phyloP scores from a whole-genome alignment of 2,797 vertebrate species.

The Acomys russatus region DNA sequence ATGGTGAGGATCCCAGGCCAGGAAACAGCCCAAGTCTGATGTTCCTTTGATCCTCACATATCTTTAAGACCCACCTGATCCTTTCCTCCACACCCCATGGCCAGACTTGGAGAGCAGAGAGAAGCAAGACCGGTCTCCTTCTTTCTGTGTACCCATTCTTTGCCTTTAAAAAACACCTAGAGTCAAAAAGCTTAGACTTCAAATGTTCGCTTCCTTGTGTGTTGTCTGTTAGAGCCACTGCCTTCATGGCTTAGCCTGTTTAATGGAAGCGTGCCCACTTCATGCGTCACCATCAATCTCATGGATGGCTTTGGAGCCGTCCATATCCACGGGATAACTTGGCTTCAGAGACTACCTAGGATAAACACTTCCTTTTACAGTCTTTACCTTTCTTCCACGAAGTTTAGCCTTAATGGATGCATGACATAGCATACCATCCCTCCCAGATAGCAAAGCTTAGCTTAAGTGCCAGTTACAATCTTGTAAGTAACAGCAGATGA shows the following conservation, averaged over 20 bases:
- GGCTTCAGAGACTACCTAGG: background rate
- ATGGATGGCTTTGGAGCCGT: background rate
- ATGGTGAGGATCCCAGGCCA: background rate
- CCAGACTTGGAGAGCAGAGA: background rate
- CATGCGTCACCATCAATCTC: background rate
- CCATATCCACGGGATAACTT: background rate
- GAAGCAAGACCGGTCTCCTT: background rate
- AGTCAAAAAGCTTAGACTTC: background rate
- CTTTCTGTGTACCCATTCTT: background rate
- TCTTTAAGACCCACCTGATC: background rate
- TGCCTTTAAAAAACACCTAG: background rate
- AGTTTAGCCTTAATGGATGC: background rate
- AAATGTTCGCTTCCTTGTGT: background rate
- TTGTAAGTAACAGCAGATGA: constrained; percentile 8
- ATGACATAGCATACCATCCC: background rate
- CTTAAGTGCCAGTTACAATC: background rate
- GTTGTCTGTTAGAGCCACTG: background rate
- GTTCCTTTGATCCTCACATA: background rate
- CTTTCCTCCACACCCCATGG: background rate
- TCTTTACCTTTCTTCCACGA: background rate
- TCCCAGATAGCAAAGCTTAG: background rate
- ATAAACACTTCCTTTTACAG: background rate
- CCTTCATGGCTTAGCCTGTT: background rate
- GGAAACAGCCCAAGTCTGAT: background rate
- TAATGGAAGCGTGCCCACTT: background rate